These are phyloP conservation scores for Passer montanus DNA, from an alignment of 2,113 vertebrate species.

Conservation along the genomic window DNA sequence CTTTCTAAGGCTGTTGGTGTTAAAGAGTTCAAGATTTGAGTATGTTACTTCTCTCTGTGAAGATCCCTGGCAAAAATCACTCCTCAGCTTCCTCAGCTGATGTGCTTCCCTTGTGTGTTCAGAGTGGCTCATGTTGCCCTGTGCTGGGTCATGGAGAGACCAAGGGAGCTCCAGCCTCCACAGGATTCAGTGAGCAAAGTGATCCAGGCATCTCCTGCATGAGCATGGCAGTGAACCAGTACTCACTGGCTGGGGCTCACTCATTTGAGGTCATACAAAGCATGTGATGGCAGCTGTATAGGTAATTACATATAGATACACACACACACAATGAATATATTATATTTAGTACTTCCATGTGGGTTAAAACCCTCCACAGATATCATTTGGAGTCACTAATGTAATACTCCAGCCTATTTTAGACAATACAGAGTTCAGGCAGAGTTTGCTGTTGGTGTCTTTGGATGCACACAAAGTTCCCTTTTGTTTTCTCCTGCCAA, in stretches of 20 bases:
- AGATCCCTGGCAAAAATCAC: not conserved
- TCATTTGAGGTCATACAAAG: not conserved
- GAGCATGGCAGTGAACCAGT: not conserved
- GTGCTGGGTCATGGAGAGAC: not conserved
- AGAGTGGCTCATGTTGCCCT: fast-evolving
- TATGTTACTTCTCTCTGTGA: not conserved
- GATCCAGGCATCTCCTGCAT: not conserved
- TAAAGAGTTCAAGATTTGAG: not conserved
- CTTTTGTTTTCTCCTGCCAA: not conserved
- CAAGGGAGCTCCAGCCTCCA: not conserved
- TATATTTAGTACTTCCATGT: not conserved
- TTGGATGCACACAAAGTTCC: not conserved
- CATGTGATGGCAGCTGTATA: not conserved
- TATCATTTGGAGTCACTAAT: not conserved
- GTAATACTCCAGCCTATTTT: not conserved
- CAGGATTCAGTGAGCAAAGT: not conserved
- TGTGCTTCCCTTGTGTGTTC: not conserved
- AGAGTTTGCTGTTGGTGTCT: not conserved
- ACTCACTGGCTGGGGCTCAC: not conserved
- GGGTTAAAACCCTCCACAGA: not conserved
- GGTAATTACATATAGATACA: not conserved
- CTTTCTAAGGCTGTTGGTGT: not conserved
- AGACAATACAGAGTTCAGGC: not conserved
- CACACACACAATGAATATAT: not conserved
- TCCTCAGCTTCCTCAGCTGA: not conserved